Evolutionary conservation across 1,140 invertebrate genomes (phyloP).

Genomic region (Drosophila kohkoa): DNA sequence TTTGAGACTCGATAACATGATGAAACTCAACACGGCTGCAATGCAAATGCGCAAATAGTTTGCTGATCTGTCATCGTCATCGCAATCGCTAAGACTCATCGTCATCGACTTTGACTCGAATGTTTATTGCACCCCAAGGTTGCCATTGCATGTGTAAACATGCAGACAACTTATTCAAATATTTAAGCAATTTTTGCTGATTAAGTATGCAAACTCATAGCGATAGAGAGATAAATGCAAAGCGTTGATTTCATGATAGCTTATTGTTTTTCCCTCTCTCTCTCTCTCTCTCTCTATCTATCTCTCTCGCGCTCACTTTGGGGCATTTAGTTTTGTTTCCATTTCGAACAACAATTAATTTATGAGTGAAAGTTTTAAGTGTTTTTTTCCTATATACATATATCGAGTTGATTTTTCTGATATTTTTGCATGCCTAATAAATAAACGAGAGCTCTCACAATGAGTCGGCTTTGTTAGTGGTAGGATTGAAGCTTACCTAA

Average conservation of each 20-base stretch:
- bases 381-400: not conserved
- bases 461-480: slow-evolving; percentile 62
- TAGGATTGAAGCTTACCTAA: slow-evolving; percentile 66
- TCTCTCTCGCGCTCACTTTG: slow-evolving; percentile 34
- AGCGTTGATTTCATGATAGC: slow-evolving; percentile 54
- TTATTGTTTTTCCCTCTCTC: slow-evolving; percentile 12
- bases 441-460: slow-evolving; percentile 17
- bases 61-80: slow-evolving; percentile 9
- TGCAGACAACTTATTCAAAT: slow-evolving; percentile 47
- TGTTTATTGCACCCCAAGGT: slow-evolving; percentile 55
- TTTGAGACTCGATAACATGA: slow-evolving; percentile 30
- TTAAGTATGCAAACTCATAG: slow-evolving; percentile 70
- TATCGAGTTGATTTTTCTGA: not conserved
- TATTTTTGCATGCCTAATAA: slow-evolving; percentile 66
- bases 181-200: slow-evolving; percentile 55
- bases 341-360: slow-evolving; percentile 70
- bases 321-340: slow-evolving; percentile 59
- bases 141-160: slow-evolving; percentile 53
- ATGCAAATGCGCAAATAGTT: slow-evolving; percentile 2
- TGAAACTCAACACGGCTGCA: not conserved
- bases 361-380: slow-evolving; percentile 76
- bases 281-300: slow-evolving; percentile 10
- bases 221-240: slow-evolving; percentile 31
- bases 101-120: not conserved
- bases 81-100: slow-evolving; percentile 4